Evolutionary conservation across 2,888 invertebrate species (phyloP).

Genomic region (Lydus trimaculatus): DNA sequence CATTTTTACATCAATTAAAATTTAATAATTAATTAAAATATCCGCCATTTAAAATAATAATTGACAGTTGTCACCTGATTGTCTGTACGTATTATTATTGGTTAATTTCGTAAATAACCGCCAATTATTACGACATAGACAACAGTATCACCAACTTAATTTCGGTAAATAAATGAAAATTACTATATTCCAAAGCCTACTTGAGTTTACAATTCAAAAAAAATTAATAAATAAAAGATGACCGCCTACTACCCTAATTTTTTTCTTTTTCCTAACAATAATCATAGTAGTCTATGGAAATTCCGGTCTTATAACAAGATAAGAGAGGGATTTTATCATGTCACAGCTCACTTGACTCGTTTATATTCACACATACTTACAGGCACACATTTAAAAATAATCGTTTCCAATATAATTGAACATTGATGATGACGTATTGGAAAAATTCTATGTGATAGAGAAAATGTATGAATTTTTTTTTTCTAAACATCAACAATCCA

Average conservation of each 20-base stretch:
- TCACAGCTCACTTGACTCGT: conserved; percentile 7
- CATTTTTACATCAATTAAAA: too few species aligned
- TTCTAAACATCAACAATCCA: background rate
- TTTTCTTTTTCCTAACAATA: background rate
- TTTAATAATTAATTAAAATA: too few species aligned
- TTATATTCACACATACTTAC: background rate
- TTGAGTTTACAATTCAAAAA: background rate
- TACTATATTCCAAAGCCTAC: background rate
- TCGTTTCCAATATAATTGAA: background rate
- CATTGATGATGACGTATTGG: background rate
- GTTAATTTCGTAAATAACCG: background rate
- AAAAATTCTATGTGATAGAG: background rate
- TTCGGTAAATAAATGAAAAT: background rate
- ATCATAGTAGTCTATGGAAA: background rate
- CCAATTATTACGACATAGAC: too few species aligned
- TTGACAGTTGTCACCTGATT: background rate
- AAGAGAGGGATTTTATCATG: conserved; percentile 6
- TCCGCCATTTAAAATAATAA: too few species aligned
- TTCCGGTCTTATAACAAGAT: conserved; percentile 1
- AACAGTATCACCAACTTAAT: background rate
- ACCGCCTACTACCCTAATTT: background rate
- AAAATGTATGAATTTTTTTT: background rate
- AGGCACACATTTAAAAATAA: background rate
- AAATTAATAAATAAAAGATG: background rate
- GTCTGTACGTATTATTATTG: background rate